Evolutionary conservation across 2,113 vertebrate genomes (phyloP).

Genomic region (Glareola pratincola): DNA sequence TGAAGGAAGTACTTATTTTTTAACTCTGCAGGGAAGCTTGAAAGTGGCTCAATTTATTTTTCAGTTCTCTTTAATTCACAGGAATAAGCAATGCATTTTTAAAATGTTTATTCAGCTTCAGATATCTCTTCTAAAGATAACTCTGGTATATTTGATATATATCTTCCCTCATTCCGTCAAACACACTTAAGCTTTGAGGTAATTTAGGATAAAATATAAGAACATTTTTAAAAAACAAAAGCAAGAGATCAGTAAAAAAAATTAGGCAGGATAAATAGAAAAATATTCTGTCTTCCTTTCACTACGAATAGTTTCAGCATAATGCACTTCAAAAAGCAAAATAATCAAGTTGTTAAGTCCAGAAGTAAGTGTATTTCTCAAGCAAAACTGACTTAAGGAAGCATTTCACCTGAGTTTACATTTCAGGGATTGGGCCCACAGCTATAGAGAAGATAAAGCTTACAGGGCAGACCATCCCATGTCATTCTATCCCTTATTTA

Average conservation of each 20-base stretch:
- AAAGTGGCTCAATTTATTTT: not conserved
- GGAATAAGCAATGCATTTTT: conserved; percentile 31
- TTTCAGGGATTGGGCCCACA: not conserved
- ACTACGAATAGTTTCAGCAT: conserved; percentile 20
- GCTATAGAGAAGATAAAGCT: not conserved
- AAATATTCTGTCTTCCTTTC: conserved; percentile 52
- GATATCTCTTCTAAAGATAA: conserved; percentile 35
- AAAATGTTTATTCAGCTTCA: conserved; percentile 70
- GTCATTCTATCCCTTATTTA: not conserved
- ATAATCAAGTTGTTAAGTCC: conserved; percentile 9
- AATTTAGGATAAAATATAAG: conserved; percentile 32
- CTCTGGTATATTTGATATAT: conserved; percentile 14
- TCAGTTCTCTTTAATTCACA: conserved; percentile 16
- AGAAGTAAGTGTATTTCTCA: not conserved
- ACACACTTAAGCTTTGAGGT: conserved; percentile 60
- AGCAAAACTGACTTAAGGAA: not conserved
- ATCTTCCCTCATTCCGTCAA: conserved; percentile 52
- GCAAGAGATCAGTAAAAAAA: conserved; percentile 33
- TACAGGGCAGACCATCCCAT: not conserved
- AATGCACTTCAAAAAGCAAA: conserved; percentile 56
- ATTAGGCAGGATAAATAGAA: conserved; percentile 70
- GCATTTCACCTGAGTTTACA: not conserved
- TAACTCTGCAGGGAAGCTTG: not conserved
- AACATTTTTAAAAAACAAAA: conserved; percentile 21
- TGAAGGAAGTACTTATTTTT: not conserved